Evolutionary conservation across 2,113 vertebrate genomes (phyloP).

Genomic region (Gymnorhina tibicen): DNA sequence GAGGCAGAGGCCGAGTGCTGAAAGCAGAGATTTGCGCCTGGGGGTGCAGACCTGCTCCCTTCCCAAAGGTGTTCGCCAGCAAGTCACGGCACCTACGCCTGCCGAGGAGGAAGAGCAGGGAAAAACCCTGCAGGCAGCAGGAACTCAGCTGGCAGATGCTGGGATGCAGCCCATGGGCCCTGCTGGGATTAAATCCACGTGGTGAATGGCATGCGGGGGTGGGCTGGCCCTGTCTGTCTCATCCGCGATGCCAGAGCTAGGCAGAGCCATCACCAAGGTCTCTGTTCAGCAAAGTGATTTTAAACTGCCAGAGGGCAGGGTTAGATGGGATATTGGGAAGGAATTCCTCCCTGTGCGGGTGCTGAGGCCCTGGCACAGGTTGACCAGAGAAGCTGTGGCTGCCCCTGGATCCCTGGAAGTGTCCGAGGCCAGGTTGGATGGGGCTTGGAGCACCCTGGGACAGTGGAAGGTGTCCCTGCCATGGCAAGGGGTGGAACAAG

Average conservation of each 20-base stretch:
- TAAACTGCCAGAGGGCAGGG: neutral
- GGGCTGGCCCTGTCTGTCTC: neutral
- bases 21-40: neutral
- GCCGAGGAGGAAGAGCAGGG: neutral
- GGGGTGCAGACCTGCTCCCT: neutral
- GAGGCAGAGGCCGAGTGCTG: neutral
- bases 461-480: neutral
- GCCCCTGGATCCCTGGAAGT: neutral
- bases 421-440: fast-evolving
- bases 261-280: neutral
- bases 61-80: neutral
- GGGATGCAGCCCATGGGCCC: neutral
- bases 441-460: neutral
- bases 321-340: neutral
- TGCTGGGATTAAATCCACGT: fast-evolving
- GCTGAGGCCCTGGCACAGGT: fast-evolving
- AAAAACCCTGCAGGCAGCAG: neutral
- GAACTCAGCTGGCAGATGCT: neutral
- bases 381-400: neutral
- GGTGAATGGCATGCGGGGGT: too few species aligned
- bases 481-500: neutral
- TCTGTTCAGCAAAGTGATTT: neutral
- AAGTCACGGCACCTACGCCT: neutral
- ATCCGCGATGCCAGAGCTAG: fast-evolving
- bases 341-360: neutral